Evolutionary conservation across 35 echinoderm and acorn worm species (phyloP), one percentile per base, ranked within the genome.

Genomic region (Apostichopus japonicus): DNA sequence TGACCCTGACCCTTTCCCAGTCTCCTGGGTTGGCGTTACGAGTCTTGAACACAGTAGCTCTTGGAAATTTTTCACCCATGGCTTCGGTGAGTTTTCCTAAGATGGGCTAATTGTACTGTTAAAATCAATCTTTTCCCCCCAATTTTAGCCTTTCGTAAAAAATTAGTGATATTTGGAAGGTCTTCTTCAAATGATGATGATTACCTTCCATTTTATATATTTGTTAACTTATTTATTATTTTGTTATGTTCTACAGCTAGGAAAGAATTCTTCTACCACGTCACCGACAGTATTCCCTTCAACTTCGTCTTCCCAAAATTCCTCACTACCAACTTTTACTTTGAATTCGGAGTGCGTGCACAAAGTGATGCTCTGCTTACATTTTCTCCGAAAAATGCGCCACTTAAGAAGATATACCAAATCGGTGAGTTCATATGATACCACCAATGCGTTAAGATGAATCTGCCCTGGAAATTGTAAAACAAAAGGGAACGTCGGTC

Each of bases 311-410:
- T 67, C 19, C 63, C 63, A 67, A 67, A 67, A 19, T 67, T 67
- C 63, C 63, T 15, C 19, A 67, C 11, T 19, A 67, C 63, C 63
- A 67, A 67, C 17, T 87, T 87, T 65, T 87, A 87, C 54, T 56
- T 87, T 58, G 55, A 56, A 65, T 87, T 87, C 13, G 84, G 55
- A 24, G 84, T 87, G 8, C 55, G 44, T 57, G 84, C 84, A 5
- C 11, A 87, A 55, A 16, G 23, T 6, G 84, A 87, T 87, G 84
- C 84, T 23, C 53, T 87, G 44, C 22, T 87, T n/a, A 57, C 84
- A n/a, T 87, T 87, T 87, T 87, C 84, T 8, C 84, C 84, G 55
- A n/a, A 17, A 13, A 87, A 87, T 58, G 84, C 10, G 59, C 44
- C 55, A 9, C 10, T 55, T 15, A 16, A 87, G 16, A 55, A 14